Evolutionary conservation across 1,140 invertebrate genomes (phyloP), one percentile per base, ranked within the genome.

Genomic region (Oryctes rhinoceros): DNA sequence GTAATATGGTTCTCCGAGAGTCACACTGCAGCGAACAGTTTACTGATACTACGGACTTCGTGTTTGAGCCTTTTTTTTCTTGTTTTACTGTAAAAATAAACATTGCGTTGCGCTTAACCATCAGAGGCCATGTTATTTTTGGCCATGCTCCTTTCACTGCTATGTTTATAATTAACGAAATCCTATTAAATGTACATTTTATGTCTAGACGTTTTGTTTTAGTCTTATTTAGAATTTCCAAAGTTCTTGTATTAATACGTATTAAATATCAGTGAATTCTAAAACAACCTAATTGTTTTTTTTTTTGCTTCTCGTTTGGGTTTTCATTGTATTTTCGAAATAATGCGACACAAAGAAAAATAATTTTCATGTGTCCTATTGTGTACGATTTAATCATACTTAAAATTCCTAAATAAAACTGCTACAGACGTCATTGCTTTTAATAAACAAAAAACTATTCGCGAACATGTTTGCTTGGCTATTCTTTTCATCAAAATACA

Each of bases 151-250:
- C 49, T 53, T 53, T 53, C 49, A 53, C n/a, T 53, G 49, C 49
- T 11, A 53, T 53, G 49, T 53, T 53, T 53, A 53, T 53, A 53
- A 53, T 53, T 53, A 53, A 53, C 49, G n/a, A 53, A 53, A 53
- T 53, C 49, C 49, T 18, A 53, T 53, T 53, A 53, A 53, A 53
- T 53, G 13, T 53, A 18, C n/a, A 53, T 53, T 53, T 53, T 53
- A 53, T 53, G 49, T 53, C 49, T 53, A 15, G n/a, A 53, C 39
- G 49, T 53, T 53, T 53, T 53, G 49, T 53, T 53, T 53, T 53
- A 4, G 49, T 53, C n/a, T 53, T 53, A 53, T 13, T 53, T 53
- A 53, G 0, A 53, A 18, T 53, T 53, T 15, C n/a, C 11, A 18
- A 18, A 53, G 0, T 53, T 9, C 9, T 18, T 4, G 49, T 13